Conservation (phyloP, 2,888 invertebrate genomes). For the Dorcus parallelipipedus region DNA sequence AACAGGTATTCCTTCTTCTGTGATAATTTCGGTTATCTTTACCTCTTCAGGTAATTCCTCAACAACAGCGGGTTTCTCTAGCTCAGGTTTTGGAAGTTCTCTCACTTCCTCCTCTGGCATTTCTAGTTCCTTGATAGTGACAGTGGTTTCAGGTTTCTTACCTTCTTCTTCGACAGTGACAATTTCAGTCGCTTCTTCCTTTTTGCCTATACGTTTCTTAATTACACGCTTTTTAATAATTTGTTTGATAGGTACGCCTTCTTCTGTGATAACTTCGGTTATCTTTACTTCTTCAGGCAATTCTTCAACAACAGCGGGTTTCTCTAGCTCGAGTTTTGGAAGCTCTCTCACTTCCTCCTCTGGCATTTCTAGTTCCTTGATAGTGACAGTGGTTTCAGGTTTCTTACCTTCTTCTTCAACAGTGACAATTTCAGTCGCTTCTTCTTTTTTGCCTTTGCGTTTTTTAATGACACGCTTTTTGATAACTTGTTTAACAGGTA, state of each 20-base stretch:
- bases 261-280: constrained; percentile 10
- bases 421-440: constrained; percentile 39
- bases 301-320: constrained; percentile 28
- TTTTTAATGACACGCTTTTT: constrained; percentile 33
- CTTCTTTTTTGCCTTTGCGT: constrained; percentile 30
- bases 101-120: constrained; percentile 5
- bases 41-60: constrained; percentile 26
- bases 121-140: constrained; percentile 29
- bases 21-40: constrained; percentile 19
- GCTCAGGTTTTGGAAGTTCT: constrained; percentile 1
- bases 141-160: constrained; percentile 33
- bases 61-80: constrained; percentile 6
- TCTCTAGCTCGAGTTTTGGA: constrained; percentile 4
- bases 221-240: constrained; percentile 33
- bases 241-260: constrained; percentile 20
- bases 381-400: constrained; percentile 39
- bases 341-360: constrained; percentile 22
- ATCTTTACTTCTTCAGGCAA: constrained; percentile 32
- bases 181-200: constrained; percentile 37
- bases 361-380: constrained; percentile 25
- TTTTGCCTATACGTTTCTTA: constrained; percentile 33
- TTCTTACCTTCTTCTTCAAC: constrained; percentile 35
- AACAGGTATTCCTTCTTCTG: constrained; percentile 40
- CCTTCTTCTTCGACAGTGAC: constrained; percentile 32
- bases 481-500: constrained; percentile 24